Evolutionary conservation across 2,888 invertebrate genomes (phyloP), one percentile per base, ranked within the genome.

Genomic region (Himalopsyche kuldschensis): DNA sequence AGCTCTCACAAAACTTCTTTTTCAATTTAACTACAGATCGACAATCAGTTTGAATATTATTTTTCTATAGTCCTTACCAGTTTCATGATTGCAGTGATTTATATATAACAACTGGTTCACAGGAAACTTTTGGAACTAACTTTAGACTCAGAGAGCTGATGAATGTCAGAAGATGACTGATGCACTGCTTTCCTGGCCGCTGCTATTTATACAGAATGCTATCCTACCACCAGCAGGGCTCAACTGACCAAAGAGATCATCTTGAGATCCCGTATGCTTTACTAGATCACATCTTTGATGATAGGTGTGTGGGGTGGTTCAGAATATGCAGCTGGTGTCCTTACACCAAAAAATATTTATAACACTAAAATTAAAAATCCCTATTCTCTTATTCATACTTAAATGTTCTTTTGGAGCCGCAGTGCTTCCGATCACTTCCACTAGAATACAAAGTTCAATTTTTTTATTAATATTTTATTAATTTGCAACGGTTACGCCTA

Each of bases 151-250:
- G 80, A 32, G 8, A 35, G 27, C 15, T 75, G 75, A 80, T 41
- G 27, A 32, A 30, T 75, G 41, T 77, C 82, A 79, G 85, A 82
- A 81, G 84, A 30, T 83, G 84, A 85, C 85, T 85, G 85, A 85
- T 85, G 82, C 83, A 75, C 79, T 78, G 48, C n/a, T 81, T 81
- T 63, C 78, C 75, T 82, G 55, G n/a, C 79, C 85, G 32, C 76
- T 69, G 75, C 81, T 82, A 79, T 85, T 82, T 85, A 85, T 85
- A 85, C 83, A 46, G 46, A 82, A 75, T 78, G 63, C 79, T 79
- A 84, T 85, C 85, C 85, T 84, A 82, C 82, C 85, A 35, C 82
- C 82, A 80, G 80, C 55, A 78, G 55, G 55, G 55, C 81, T 55
- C 80, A 27, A 82, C 78, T 85, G 85, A 84, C 84, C 85, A 75